Percentiles rank a stretch among this genome's conserved stretches.
Conservation (phyloP, 2,113 vertebrate species). For the Chionodraco myersi region DNA sequence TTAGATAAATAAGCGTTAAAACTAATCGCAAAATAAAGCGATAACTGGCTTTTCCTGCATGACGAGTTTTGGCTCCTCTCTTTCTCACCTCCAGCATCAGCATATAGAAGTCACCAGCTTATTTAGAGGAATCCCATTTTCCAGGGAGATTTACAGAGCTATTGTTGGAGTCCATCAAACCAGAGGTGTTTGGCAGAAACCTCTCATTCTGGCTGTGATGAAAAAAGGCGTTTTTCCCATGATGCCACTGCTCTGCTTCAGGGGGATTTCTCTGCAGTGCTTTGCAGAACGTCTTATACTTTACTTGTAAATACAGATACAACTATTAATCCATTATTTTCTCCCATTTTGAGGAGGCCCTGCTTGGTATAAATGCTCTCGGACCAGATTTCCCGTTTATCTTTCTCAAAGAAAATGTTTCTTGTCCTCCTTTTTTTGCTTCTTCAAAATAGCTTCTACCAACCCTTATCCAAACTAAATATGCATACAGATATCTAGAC, state of each 20-base stretch:
- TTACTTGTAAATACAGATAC: not conserved
- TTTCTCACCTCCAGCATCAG: not conserved
- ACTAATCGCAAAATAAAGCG: not conserved
- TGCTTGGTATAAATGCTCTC: not conserved
- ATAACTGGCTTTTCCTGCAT: conserved; percentile 3
- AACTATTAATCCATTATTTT: conserved; percentile 8
- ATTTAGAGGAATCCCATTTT: conserved; percentile 69
- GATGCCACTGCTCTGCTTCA: conserved; percentile 8
- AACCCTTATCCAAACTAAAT: not conserved
- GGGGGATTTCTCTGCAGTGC: no score
- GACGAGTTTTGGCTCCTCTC: not conserved
- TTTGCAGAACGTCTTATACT: not conserved
- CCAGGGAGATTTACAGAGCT: conserved; percentile 54
- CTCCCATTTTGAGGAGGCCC: not conserved
- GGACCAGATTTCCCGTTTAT: conserved; percentile 1
- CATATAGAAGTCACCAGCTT: conserved; percentile 32
- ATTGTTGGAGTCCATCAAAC: conserved; percentile 52
- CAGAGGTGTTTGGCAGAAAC: conserved; percentile 46
- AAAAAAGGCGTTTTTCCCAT: conserved; percentile 28
- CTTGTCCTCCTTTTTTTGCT: not conserved
- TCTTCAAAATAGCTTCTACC: not conserved
- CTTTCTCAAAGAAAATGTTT: not conserved
- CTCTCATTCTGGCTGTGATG: conserved; percentile 24
- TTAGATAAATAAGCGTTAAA: not conserved
- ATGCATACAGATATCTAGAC: not conserved